A percentile compares a stretch with the other conserved stretches of the same genome.
Conservation (phyloP, 2,797 vertebrate species). For the Falco columbarius region DNA sequence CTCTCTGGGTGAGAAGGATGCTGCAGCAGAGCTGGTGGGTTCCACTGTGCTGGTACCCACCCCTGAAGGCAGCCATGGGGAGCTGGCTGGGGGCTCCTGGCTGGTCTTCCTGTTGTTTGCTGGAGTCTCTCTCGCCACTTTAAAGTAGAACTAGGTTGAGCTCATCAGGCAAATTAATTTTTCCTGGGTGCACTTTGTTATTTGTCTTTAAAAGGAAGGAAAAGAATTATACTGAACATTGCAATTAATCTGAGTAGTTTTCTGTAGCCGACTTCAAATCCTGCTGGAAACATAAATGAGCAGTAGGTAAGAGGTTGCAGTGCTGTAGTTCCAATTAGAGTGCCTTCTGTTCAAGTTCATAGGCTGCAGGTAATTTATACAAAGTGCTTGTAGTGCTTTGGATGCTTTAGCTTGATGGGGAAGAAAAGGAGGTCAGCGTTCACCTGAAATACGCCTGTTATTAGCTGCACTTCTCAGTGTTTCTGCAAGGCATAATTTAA, state of each 20-base stretch:
- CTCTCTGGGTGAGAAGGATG: rapidly evolving
- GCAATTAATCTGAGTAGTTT: background rate
- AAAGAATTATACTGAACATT: background rate
- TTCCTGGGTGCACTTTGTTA: background rate
- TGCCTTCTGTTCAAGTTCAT: slow-evolving; percentile 1
- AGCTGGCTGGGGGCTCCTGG: background rate
- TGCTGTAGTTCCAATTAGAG: slow-evolving; percentile 53
- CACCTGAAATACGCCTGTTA: slow-evolving; percentile 46
- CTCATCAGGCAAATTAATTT: background rate
- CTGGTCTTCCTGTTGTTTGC: background rate
- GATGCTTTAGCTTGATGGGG: slow-evolving; percentile 8
- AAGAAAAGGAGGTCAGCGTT: slow-evolving; percentile 53
- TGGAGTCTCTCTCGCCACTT: background rate
- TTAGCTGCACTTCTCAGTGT: slow-evolving; percentile 42
- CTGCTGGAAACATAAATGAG: background rate
- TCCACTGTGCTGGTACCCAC: background rate
- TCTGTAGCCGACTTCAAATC: background rate
- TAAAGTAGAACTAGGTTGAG: background rate
- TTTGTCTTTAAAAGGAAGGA: background rate
- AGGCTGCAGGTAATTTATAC: slow-evolving; percentile 15
- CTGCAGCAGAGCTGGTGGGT: rapidly evolving
- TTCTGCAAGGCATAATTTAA: slow-evolving; percentile 59
- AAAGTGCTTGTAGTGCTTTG: background rate
- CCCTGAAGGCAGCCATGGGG: background rate
- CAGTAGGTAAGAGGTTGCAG: background rate